A percentile compares a stretch with the other conserved stretches of the same genome.
These are phyloP conservation scores for Orthosia cruda DNA, from an alignment of 2,888 invertebrate species.

Conservation along the genomic window DNA sequence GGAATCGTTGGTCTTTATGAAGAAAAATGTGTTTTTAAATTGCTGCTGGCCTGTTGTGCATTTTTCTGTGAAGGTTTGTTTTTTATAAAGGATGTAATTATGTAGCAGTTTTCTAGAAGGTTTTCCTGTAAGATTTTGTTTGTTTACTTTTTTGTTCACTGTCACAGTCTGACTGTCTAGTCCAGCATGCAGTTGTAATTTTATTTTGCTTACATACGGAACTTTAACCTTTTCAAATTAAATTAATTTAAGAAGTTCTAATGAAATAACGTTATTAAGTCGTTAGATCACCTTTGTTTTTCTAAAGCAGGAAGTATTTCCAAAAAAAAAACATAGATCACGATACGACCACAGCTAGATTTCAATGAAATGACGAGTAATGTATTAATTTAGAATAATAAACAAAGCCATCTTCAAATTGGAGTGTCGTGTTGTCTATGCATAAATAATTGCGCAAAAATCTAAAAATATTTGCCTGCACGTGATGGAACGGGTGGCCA, in stretches of 20 bases:
- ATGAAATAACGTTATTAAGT: not conserved
- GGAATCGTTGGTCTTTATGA: slow-evolving; percentile 28
- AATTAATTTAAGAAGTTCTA: not conserved
- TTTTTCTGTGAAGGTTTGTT: slow-evolving; percentile 17
- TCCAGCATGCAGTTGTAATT: too few species aligned
- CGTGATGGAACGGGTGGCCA: slow-evolving; percentile 65
- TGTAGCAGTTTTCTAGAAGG: not conserved
- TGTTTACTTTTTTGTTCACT: not conserved
- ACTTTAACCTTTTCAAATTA: not conserved
- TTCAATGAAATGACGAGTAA: not conserved
- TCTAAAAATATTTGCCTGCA: slow-evolving; percentile 36
- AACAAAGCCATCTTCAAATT: slow-evolving; percentile 3
- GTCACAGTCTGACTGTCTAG: too few species aligned
- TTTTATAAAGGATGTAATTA: not conserved
- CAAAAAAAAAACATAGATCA: not conserved
- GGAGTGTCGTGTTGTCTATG: slow-evolving; percentile 1
- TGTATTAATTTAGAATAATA: not conserved
- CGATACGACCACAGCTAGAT: slow-evolving; percentile 23
- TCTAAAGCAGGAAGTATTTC: slow-evolving; percentile 13
- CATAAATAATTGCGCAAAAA: slow-evolving; percentile 38
- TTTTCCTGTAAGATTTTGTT: not conserved
- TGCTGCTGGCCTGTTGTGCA: not conserved
- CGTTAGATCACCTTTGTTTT: not conserved
- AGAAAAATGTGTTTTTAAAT: slow-evolving; percentile 38
- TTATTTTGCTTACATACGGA: not conserved